These are phyloP conservation scores for Pristiophorus japonicus DNA, from an alignment of 2,113 vertebrate species.

Conservation along the genomic window DNA sequence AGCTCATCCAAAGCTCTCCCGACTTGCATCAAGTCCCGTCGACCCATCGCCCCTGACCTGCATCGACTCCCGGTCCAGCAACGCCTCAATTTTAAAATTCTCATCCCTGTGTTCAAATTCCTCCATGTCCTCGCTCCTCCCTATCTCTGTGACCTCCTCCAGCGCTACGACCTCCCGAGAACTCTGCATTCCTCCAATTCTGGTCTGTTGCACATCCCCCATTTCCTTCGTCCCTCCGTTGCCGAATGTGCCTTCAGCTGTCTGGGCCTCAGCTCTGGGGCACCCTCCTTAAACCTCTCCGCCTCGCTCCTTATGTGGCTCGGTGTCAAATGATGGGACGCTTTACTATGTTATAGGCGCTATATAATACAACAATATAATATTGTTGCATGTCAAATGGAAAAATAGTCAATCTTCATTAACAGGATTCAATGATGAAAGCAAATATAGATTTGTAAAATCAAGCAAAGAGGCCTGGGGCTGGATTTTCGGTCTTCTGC, in stretches of 20 bases:
- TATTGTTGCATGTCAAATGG: neutral
- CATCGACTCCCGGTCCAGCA: neutral
- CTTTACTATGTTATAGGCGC: neutral
- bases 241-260: no score
- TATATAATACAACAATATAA: neutral
- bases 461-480: no score
- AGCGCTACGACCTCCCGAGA: neutral
- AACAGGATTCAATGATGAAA: neutral
- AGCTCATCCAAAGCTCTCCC: neutral
- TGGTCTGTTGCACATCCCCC: neutral
- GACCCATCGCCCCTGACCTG: neutral
- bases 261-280: neutral
- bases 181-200: neutral
- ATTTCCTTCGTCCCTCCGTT: neutral
- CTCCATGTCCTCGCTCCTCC: neutral
- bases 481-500: no score
- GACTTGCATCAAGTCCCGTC: neutral
- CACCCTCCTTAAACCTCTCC: neutral
- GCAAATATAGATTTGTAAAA: neutral
- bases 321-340: no score
- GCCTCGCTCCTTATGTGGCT: neutral
- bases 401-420: neutral
- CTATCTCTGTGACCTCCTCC: neutral
- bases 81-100: neutral
- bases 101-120: neutral